phyloP scores from a whole-genome alignment of 2,113 vertebrate species.

The Chroicocephalus ridibundus region DNA sequence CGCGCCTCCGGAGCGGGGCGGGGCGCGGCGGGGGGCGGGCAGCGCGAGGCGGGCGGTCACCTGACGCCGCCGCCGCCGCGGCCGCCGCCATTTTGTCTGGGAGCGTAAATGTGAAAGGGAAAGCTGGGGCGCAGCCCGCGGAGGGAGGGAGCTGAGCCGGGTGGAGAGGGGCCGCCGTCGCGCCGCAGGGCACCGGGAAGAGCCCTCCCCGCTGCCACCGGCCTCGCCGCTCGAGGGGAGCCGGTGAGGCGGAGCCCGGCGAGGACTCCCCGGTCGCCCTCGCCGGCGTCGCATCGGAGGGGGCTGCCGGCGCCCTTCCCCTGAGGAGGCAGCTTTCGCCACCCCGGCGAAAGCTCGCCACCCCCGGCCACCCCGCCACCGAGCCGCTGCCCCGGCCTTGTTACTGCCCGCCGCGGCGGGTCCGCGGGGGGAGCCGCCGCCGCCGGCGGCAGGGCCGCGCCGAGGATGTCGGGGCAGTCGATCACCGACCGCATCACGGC shows the following conservation, averaged over 20 bases:
- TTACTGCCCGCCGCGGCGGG: background rate
- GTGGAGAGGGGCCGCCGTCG: background rate
- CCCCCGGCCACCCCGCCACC: too few relatives aligned
- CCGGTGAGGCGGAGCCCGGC: background rate
- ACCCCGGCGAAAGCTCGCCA: too few relatives aligned
- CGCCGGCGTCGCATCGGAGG: background rate
- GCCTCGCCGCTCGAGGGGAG: background rate
- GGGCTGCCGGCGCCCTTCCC: background rate
- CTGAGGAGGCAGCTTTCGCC: background rate
- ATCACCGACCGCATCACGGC: constrained; percentile 94
- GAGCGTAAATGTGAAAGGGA: constrained; percentile 46
- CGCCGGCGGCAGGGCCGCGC: background rate
- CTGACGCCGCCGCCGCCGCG: background rate
- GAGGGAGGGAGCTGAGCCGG: background rate
- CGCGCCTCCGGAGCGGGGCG: background rate
- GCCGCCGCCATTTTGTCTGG: constrained; percentile 64
- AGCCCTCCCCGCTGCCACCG: too few relatives aligned
- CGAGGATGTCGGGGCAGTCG: constrained; percentile 82
- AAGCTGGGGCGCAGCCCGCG: background rate
- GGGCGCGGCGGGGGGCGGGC: background rate
- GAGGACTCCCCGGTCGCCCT: background rate
- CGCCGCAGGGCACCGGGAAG: background rate
- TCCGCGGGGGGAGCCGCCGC: background rate
- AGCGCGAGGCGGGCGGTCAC: background rate
- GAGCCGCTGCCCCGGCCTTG: background rate